phyloP scores from a whole-genome alignment of 2,888 invertebrate species.

The Microplitis deprimator region DNA sequence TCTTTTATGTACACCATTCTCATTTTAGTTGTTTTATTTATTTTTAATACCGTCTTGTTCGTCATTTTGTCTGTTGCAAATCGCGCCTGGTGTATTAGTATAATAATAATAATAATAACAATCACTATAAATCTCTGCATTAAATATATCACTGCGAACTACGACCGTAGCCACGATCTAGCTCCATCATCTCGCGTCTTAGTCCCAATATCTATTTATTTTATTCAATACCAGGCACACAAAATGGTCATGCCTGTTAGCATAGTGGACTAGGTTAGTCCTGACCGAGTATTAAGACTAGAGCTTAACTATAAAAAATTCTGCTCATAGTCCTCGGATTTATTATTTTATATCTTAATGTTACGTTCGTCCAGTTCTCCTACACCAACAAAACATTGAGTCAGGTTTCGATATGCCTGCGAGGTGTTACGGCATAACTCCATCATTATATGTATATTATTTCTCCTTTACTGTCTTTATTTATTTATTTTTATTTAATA shows the following conservation, averaged over 20 bases:
- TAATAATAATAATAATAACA: constrained; percentile 2
- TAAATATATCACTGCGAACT: constrained; percentile 23
- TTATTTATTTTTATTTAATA: background rate
- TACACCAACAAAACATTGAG: background rate
- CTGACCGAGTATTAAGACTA: background rate
- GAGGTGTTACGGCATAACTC: constrained; percentile 66
- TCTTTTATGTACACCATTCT: constrained; percentile 24
- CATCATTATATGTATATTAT: constrained; percentile 60
- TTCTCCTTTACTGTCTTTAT: background rate
- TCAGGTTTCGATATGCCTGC: constrained; percentile 56
- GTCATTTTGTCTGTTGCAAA: constrained; percentile 47
- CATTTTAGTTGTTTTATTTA: constrained; percentile 29
- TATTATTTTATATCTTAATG: background rate
- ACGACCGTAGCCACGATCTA: background rate
- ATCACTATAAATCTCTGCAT: constrained; percentile 18
- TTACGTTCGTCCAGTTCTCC: background rate
- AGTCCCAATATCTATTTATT: too few species aligned
- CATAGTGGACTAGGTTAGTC: too few species aligned
- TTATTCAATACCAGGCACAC: too few species aligned
- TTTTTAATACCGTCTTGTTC: constrained; percentile 25
- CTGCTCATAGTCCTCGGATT: background rate
- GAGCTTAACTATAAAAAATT: background rate
- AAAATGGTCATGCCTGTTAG: too few species aligned
- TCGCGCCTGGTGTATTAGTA: constrained; percentile 48
- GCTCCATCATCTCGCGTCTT: background rate